Conservation (phyloP, 2,113 vertebrate genomes). For the Alectura lathami region DNA sequence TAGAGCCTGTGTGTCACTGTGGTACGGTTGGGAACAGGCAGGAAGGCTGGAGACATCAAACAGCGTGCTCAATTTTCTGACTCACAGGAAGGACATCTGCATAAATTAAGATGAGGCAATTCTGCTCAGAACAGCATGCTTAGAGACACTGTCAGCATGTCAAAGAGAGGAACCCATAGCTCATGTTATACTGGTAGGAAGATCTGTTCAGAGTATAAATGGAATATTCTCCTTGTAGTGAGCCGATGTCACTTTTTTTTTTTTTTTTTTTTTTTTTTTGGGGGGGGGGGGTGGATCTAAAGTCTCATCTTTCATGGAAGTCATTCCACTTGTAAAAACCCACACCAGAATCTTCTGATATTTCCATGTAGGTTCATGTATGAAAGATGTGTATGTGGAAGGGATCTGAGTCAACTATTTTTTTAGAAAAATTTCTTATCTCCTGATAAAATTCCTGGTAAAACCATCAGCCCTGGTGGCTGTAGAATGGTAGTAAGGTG, state of each 20-base stretch:
- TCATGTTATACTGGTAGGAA: rapidly evolving
- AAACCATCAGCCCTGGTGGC: background rate
- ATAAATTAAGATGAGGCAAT: slow-evolving; percentile 28
- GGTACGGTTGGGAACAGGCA: background rate
- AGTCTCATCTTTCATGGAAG: rapidly evolving
- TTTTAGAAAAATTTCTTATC: background rate
- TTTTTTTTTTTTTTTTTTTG: background rate
- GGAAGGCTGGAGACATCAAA: background rate
- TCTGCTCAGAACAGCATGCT: background rate
- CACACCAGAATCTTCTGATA: background rate
- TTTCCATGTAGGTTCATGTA: background rate
- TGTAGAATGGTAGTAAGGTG: background rate
- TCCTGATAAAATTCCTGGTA: background rate
- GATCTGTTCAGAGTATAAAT: background rate
- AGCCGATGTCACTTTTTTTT: background rate
- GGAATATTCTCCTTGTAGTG: background rate
- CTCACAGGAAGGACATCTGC: slow-evolving; percentile 14
- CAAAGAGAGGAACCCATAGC: background rate
- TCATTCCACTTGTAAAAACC: background rate
- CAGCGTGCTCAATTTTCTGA: background rate
- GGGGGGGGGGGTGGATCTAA: rapidly evolving
- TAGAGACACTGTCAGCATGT: background rate
- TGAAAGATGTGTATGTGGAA: background rate
- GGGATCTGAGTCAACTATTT: background rate
- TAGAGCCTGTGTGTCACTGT: background rate